phyloP scores from a whole-genome alignment of 2,797 vertebrate genomes.

The Urosaurus nigricauda region DNA sequence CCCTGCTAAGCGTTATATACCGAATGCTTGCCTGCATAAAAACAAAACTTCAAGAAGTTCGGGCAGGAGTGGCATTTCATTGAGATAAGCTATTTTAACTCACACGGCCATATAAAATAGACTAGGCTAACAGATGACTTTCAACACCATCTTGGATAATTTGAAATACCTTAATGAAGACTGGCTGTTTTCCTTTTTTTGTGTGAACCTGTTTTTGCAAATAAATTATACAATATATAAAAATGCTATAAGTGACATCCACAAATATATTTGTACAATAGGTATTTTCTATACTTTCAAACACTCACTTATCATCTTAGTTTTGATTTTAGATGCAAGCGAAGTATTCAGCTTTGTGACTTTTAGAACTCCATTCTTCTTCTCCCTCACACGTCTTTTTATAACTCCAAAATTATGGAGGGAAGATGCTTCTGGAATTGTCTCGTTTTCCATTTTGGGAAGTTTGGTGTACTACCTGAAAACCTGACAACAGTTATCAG shows the following conservation, averaged over 20 bases:
- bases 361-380: conserved; percentile 64
- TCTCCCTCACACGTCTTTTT: conserved; percentile 68
- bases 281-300: conserved; percentile 1
- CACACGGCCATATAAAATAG: background rate
- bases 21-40: too few relatives aligned
- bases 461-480: background rate
- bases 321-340: conserved; percentile 81
- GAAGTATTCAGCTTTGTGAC: conserved; percentile 74
- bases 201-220: background rate
- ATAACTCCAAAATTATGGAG: conserved; percentile 45
- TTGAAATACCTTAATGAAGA: background rate
- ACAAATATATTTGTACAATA: background rate
- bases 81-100: background rate
- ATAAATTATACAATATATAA: background rate
- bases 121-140: background rate
- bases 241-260: background rate
- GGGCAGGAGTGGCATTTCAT: background rate
- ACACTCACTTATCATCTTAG: conserved; percentile 81
- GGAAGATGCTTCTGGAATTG: conserved; percentile 39
- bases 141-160: background rate
- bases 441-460: conserved; percentile 58
- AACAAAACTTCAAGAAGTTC: background rate
- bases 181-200: background rate
- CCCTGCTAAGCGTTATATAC: too few relatives aligned
- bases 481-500: background rate